Base-by-base conservation (phyloP, 2,888 invertebrate species). In the Orchestes rusci region DNA sequence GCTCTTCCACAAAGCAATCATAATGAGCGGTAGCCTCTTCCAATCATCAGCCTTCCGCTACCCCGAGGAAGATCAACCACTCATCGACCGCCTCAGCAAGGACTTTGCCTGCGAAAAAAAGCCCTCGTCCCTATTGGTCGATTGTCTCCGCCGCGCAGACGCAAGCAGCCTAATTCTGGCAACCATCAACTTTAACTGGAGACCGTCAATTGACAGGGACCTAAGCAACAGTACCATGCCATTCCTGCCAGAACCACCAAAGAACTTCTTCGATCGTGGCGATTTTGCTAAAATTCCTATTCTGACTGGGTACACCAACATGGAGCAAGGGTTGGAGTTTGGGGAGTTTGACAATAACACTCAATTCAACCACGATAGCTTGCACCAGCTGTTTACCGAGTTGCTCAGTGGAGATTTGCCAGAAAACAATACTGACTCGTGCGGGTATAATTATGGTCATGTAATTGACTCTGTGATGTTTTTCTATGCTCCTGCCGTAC, bases 381-480 rank as follows among this genome's bases (percentile, higher is more conserved):
- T 52, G 31, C 54, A 59, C 16, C 53, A 70, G 13, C 73, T 82
- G 66, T 72, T 84, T 23, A 72, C 72, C 45, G 83, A 85, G 56
- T 70, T 80, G 5, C 70, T 81, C 3, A 65, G 73, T 5, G 70
- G 72, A 12, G 84, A 83, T 61, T 73, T 82, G 23, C 73, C 76
- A 3, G 59, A 65, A 1, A 71, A 71, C 34, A 74, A 75, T 41
- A 73, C 68, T 29, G 71, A 72, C 30, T 74, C 43, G 10, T 61
- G 61, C 44, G 33, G 73, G 56, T 76, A 75, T 18, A 82, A 82
- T 58, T 76, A 76, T 47, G 77, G 80, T 47, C 76, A 80, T 18
- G 74, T 82, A 38, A 72, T 80, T 27, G 85, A 87, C 48, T 79
- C 87, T 1, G 80, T 87, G 0, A 72, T 80, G 29, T 87, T 88